Base-by-base conservation (phyloP, 2,888 invertebrate species). In the Bellardia bayeri region DNA sequence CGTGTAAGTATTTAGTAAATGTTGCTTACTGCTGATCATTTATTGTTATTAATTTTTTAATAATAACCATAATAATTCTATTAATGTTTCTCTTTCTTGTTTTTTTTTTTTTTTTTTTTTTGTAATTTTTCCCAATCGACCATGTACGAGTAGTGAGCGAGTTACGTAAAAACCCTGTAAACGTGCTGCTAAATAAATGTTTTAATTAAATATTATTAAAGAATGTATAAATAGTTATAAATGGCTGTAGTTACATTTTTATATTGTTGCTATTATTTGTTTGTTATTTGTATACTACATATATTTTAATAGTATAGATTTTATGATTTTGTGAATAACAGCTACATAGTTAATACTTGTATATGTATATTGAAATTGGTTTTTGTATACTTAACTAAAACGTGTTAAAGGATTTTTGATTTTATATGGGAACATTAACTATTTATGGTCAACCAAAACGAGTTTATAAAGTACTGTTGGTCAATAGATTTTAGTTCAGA, bases 161-260 rank as follows among this genome's bases (percentile, higher is more conserved):
- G 14, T 54, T 13, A 30, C 63, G 63, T 5, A 54, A 71, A 71
- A 23, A 8, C 14, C 30, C 71, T 71, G 42, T 54, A 71, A 45
- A 83, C 54, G 23, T 79, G 79, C 16, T 37, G 54, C 37, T 71
- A n/a, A 78, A 78, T 78, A 71, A 71, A 69, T 45, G 45, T 66
- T 84, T 84, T 79, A 56, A 84, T 84, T 78, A 72, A 72, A 72
- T 72, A 58, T 64, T 66, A 3, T 63, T 63, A 58, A n/a, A 37
- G 16, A 68, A 82, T 75, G 33, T 23, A 49, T 58, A 74, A 74
- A 68, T 66, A 74, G 7, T 54, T 42, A 61, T 23, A 76, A 76
- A 63, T 69, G 9, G 13, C 40, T 75, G 9, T 42, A 76, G 54
- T 82, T 45, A 68, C 9, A 11, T 42, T 42, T 40, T 3, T 9